A percentile compares a stretch with the other conserved stretches of the same genome.
Conservation (phyloP, 1,140 invertebrate species). For the Drosophila sp. region DNA sequence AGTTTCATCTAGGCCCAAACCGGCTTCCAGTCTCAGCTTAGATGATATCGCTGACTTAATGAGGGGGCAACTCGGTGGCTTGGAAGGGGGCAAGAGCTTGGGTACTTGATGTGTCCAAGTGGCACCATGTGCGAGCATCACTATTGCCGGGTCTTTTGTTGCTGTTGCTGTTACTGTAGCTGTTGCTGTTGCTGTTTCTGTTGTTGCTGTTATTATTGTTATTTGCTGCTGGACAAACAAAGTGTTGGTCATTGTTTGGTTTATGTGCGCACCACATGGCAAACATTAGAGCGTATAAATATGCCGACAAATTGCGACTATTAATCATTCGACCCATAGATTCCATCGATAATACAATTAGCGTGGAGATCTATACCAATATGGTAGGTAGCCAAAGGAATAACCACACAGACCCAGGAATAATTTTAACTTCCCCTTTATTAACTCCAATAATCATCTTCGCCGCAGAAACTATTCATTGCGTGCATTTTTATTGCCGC, state of each 20-base stretch:
- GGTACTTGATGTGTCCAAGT: conserved; percentile 74
- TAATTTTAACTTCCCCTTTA: too few species aligned
- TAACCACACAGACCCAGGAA: not conserved
- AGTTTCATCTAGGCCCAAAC: conserved; percentile 50
- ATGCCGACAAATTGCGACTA: conserved; percentile 79
- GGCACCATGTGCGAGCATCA: conserved; percentile 68
- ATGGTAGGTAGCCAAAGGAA: conserved; percentile 63
- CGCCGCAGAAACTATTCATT: conserved; percentile 73
- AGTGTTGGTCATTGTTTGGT: conserved; percentile 68
- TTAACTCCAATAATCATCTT: not conserved
- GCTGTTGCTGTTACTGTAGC: too few species aligned
- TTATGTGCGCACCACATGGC: conserved; percentile 44
- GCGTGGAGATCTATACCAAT: conserved; percentile 76
- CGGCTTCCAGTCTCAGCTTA: conserved; percentile 51
- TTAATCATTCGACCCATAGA: conserved; percentile 82
- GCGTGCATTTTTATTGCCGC: conserved; percentile 79
- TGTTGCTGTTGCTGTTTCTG: conserved; percentile 38
- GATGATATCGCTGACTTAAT: conserved; percentile 38
- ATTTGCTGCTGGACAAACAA: conserved; percentile 71
- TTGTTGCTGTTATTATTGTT: conserved; percentile 39
- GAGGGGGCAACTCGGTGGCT: not conserved
- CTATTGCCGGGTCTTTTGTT: conserved; percentile 36
- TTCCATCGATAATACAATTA: conserved; percentile 78
- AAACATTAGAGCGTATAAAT: conserved; percentile 80
- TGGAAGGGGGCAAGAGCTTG: conserved; percentile 19